Evolutionary conservation across 2,888 invertebrate genomes (phyloP).

Genomic region (Cerastoderma edule): DNA sequence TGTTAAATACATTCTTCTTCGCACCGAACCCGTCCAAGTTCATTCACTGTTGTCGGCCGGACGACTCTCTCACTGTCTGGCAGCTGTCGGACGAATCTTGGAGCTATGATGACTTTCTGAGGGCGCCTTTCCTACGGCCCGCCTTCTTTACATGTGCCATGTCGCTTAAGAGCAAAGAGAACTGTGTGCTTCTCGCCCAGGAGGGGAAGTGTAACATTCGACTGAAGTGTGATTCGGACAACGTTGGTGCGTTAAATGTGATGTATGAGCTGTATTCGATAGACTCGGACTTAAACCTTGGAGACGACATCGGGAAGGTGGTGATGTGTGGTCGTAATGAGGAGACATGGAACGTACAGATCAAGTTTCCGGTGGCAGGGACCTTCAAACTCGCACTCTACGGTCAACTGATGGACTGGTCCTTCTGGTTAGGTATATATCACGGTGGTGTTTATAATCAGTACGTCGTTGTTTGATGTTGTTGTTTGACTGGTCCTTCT

Average conservation of each 20-base stretch:
- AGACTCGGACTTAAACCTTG: slow-evolving; percentile 34
- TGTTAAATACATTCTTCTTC: slow-evolving; percentile 76
- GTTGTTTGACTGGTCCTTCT: too few relatives aligned
- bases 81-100: slow-evolving; percentile 69
- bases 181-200: slow-evolving; percentile 60
- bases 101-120: slow-evolving; percentile 63
- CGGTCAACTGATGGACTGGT: slow-evolving; percentile 61
- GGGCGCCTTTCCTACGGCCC: slow-evolving; percentile 71
- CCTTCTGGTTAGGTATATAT: slow-evolving; percentile 57
- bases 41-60: slow-evolving; percentile 74
- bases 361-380: slow-evolving; percentile 69
- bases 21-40: slow-evolving; percentile 74
- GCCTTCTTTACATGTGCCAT: slow-evolving; percentile 69
- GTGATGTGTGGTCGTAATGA: slow-evolving; percentile 55
- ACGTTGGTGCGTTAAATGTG: slow-evolving; percentile 42
- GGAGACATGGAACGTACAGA: slow-evolving; percentile 58
- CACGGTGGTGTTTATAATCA: too few relatives aligned
- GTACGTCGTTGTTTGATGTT: too few relatives aligned
- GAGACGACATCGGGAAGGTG: slow-evolving; percentile 42
- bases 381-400: slow-evolving; percentile 72
- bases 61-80: slow-evolving; percentile 63
- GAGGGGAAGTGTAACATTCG: slow-evolving; percentile 64
- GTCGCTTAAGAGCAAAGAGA: slow-evolving; percentile 56
- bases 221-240: slow-evolving; percentile 43
- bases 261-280: slow-evolving; percentile 64